phyloP scores from a whole-genome alignment of 2,888 invertebrate species.

The Troides aeacus region DNA sequence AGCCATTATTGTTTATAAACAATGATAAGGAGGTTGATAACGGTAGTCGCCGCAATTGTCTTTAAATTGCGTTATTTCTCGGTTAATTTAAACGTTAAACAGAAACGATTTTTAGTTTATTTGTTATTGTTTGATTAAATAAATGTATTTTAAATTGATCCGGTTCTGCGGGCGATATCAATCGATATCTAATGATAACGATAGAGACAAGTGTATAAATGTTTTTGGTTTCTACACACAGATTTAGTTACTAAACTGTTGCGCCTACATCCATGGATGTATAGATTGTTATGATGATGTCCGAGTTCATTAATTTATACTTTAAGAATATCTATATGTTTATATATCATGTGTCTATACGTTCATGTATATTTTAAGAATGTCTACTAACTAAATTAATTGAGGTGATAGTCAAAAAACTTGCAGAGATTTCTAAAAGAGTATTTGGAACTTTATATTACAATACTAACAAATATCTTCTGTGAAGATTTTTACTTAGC shows the following conservation, averaged over 20 bases:
- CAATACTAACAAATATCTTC: slow-evolving; percentile 51
- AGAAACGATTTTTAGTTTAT: too few relatives aligned
- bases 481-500: slow-evolving; percentile 48
- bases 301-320: neutral
- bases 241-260: too few relatives aligned
- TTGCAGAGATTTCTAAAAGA: slow-evolving; percentile 42
- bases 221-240: too few relatives aligned
- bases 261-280: too few relatives aligned
- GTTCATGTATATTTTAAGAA: neutral
- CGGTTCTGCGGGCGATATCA: too few relatives aligned
- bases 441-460: slow-evolving; percentile 37
- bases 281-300: neutral
- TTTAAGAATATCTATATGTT: neutral
- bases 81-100: slow-evolving; percentile 19
- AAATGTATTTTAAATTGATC: too few relatives aligned
- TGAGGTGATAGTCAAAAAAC: slow-evolving; percentile 41
- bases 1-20: slow-evolving; percentile 33
- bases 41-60: slow-evolving; percentile 30
- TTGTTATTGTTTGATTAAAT: too few relatives aligned
- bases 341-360: too few relatives aligned
- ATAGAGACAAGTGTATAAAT: too few relatives aligned
- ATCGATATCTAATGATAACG: too few relatives aligned
- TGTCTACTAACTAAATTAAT: slow-evolving; percentile 32
- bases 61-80: slow-evolving; percentile 16
- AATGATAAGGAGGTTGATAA: slow-evolving; percentile 42